Evolutionary conservation across 2,113 vertebrate genomes (phyloP).

Genomic region (Sturnus vulgaris): DNA sequence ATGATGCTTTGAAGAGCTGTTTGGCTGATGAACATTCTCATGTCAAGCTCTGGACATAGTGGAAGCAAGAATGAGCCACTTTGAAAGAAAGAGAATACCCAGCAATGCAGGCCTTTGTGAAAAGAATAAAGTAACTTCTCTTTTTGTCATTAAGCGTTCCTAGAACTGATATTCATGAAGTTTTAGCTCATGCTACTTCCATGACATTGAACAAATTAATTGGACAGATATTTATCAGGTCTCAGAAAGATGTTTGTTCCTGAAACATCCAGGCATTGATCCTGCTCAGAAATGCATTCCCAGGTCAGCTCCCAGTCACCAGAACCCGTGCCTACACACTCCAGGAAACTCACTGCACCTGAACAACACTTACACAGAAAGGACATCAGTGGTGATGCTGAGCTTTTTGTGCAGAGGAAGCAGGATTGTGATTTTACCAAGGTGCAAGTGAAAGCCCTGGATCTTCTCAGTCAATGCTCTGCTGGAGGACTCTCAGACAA

Average conservation of each 20-base stretch:
- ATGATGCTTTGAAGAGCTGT: background rate
- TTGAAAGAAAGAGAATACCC: background rate
- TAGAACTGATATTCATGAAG: background rate
- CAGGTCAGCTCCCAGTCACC: background rate
- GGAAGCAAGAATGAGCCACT: background rate
- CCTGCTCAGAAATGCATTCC: slow-evolving; percentile 42
- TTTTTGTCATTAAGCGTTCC: background rate
- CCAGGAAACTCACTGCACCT: background rate
- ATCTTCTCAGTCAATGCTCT: background rate
- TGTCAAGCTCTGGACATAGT: background rate
- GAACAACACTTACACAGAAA: background rate
- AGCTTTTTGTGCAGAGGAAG: background rate
- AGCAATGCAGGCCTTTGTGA: background rate
- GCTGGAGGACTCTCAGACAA: background rate
- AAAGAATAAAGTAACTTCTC: background rate
- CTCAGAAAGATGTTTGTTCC: slow-evolving; percentile 39
- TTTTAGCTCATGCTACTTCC: background rate
- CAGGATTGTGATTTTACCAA: background rate
- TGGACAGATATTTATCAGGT: slow-evolving; percentile 14
- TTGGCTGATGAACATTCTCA: background rate
- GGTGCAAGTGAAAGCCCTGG: background rate
- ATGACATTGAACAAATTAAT: background rate
- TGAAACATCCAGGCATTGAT: slow-evolving; percentile 45
- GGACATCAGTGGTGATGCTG: background rate
- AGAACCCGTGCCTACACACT: background rate